Evolutionary conservation across 1,140 invertebrate genomes (phyloP).

Genomic region (Euglossa dilemma): DNA sequence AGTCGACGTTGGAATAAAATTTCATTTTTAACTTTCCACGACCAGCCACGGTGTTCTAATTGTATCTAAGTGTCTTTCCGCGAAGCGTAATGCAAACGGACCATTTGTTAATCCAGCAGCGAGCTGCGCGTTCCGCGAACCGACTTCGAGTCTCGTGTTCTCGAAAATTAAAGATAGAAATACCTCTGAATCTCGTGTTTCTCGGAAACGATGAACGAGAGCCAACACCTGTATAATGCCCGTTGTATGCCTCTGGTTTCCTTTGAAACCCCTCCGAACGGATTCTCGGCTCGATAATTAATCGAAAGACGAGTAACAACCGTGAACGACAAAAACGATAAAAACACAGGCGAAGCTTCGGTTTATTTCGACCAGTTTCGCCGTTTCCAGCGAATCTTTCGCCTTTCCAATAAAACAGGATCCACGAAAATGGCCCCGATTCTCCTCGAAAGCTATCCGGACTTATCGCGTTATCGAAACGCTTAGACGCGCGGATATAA

Average conservation of each 20-base stretch:
- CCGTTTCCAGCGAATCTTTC: background rate
- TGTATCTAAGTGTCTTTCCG: constrained; percentile 7
- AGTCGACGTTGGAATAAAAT: background rate
- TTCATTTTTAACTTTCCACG: background rate
- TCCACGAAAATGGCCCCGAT: background rate
- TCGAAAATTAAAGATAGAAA: constrained; percentile 1
- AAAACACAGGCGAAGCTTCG: too few relatives aligned
- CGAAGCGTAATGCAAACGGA: background rate
- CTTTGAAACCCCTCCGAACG: too few relatives aligned
- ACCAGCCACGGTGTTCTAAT: constrained; percentile 16
- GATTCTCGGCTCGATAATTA: background rate
- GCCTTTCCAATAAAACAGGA: background rate
- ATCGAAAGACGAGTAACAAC: background rate
- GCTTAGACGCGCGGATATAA: background rate
- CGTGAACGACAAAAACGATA: too few relatives aligned
- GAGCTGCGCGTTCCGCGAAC: too few relatives aligned
- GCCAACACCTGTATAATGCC: background rate
- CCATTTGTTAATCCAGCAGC: background rate
- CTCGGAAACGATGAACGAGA: background rate
- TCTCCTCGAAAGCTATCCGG: background rate
- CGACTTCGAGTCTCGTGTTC: background rate
- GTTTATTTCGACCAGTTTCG: too few relatives aligned
- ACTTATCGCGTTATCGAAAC: background rate
- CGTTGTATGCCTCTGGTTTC: background rate
- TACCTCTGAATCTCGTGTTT: background rate